Percentiles rank a stretch among this genome's conserved stretches.
Conservation (phyloP, 53 echinoderm and acorn worm genomes). For the Crossaster papposus region DNA sequence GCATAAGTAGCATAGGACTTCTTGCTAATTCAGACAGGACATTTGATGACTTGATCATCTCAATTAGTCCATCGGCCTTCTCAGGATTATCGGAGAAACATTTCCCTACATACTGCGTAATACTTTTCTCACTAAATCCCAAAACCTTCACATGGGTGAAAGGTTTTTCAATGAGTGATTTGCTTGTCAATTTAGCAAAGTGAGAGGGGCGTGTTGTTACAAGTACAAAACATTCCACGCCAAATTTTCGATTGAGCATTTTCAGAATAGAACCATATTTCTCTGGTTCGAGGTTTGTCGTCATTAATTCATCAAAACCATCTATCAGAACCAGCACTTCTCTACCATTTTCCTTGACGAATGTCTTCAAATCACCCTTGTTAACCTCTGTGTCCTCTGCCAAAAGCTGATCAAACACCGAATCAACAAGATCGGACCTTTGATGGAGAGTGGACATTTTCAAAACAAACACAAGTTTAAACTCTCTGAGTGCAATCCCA, state of each 20-base stretch:
- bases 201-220: conserved; percentile 49
- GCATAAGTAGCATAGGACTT: background rate
- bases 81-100: background rate
- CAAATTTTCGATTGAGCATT: background rate
- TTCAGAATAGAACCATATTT: conserved; percentile 18
- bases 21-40: background rate
- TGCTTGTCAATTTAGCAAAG: background rate
- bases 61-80: background rate
- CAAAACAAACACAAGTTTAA: conserved; percentile 25
- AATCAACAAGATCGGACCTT: conserved; percentile 11
- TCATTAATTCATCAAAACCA: no score
- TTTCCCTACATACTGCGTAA: background rate
- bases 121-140: conserved; percentile 1
- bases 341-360: conserved; percentile 4
- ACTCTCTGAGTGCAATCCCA: background rate
- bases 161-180: background rate
- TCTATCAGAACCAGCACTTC: no score
- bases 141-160: conserved; percentile 20
- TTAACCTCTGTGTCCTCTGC: background rate
- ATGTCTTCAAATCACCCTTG: conserved; percentile 19
- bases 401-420: conserved; percentile 39
- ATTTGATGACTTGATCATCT: background rate
- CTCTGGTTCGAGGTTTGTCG: no score
- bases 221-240: background rate
- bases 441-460: conserved; percentile 7